Percentiles rank a stretch among this genome's conserved stretches.
Evolutionary conservation across 2,797 vertebrate genomes (phyloP).

Genomic region (Botia kubotai): DNA sequence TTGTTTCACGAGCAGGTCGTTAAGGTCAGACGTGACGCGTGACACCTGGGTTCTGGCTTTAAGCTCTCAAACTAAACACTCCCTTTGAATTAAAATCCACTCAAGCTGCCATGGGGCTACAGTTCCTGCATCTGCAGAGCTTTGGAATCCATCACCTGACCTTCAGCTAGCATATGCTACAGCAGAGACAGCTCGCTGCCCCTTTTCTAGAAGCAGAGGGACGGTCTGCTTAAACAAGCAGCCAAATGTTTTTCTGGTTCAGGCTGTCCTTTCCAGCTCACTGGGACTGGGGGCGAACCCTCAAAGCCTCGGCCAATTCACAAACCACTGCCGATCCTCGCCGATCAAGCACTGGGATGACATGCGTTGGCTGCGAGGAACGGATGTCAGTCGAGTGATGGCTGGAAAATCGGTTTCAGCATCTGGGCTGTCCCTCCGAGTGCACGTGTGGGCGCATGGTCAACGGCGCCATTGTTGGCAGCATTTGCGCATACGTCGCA

Average conservation of each 20-base stretch:
- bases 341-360: conserved; percentile 73
- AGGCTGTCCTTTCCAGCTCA: conserved; percentile 77
- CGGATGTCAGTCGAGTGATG: conserved; percentile 75
- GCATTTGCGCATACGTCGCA: conserved; percentile 52
- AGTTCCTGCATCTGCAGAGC: conserved; percentile 49
- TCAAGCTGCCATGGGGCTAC: conserved; percentile 55
- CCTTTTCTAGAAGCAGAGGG: conserved; percentile 65
- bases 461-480: conserved; percentile 37
- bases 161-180: conserved; percentile 82
- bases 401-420: conserved; percentile 79
- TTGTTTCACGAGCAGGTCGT: conserved; percentile 41
- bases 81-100: conserved; percentile 62
- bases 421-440: conserved; percentile 66
- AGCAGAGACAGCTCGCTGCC: conserved; percentile 67
- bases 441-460: conserved; percentile 65
- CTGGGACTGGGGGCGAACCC: conserved; percentile 72
- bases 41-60: conserved; percentile 51
- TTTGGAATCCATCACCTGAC: conserved; percentile 78
- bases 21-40: conserved; percentile 35
- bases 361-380: conserved; percentile 67
- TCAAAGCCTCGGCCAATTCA: conserved; percentile 69
- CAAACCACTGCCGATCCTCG: conserved; percentile 69
- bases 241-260: conserved; percentile 75
- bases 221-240: conserved; percentile 62
- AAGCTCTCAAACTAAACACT: conserved; percentile 45